A percentile compares a stretch with the other conserved stretches of the same genome.
phyloP scores from a whole-genome alignment of 2,797 vertebrate species.

The Enteromius radiatus region DNA sequence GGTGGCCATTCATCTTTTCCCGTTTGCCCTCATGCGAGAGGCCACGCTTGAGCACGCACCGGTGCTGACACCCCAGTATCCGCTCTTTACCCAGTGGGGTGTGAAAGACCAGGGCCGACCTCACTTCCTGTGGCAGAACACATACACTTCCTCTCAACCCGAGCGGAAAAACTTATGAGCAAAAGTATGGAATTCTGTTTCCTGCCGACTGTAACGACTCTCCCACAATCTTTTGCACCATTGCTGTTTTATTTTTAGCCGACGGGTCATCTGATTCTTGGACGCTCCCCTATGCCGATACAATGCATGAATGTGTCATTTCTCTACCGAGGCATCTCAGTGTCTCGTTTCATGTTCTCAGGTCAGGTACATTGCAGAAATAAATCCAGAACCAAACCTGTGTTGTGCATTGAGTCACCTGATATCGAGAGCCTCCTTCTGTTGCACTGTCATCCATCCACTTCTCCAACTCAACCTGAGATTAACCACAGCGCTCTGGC shows the following conservation, averaged over 20 bases:
- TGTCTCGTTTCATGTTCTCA: conserved; percentile 43
- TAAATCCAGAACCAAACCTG: conserved; percentile 37
- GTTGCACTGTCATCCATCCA: conserved; percentile 54
- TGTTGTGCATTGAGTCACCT: conserved; percentile 38
- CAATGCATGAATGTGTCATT: neutral
- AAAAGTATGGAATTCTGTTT: conserved; percentile 16
- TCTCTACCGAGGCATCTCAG: neutral
- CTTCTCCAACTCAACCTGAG: conserved; percentile 49
- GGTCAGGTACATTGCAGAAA: conserved; percentile 28
- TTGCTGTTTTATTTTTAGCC: conserved; percentile 36
- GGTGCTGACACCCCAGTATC: conserved; percentile 77
- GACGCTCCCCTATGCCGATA: neutral
- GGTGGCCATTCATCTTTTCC: conserved; percentile 53
- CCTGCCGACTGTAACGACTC: conserved; percentile 13
- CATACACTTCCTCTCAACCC: conserved; percentile 79
- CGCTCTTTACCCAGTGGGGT: conserved; percentile 72
- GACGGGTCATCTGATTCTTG: conserved; percentile 24
- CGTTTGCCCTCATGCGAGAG: conserved; percentile 46
- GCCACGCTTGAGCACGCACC: conserved; percentile 54
- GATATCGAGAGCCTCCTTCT: conserved; percentile 51
- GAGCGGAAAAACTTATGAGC: conserved; percentile 58
- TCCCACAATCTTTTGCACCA: neutral
- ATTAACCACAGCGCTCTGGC: conserved; percentile 51
- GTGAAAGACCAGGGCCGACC: conserved; percentile 65
- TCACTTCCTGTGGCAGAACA: conserved; percentile 73